Conservation (phyloP, 2,888 invertebrate species). For the Cantharis nigra region DNA sequence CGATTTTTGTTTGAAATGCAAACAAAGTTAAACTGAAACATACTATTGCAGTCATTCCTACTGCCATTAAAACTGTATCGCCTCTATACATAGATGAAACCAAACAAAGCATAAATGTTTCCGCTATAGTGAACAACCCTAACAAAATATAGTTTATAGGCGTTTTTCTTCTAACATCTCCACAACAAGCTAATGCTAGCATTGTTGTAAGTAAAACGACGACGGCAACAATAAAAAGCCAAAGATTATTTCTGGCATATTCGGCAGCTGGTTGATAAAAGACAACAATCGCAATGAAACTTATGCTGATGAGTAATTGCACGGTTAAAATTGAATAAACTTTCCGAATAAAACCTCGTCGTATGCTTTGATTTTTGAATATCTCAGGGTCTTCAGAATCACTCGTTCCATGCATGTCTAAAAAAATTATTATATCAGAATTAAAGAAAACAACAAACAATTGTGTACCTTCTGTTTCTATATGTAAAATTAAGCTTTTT, state of each 20-base stretch:
- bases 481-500: background rate
- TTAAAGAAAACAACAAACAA: background rate
- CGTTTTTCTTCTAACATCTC: slow-evolving; percentile 76
- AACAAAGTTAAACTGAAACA: slow-evolving; percentile 86
- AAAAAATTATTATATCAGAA: background rate
- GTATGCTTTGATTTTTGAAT: slow-evolving; percentile 72
- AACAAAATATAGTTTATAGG: slow-evolving; percentile 91
- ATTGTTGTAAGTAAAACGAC: slow-evolving; percentile 67
- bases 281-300: slow-evolving; percentile 77
- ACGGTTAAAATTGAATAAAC: slow-evolving; percentile 84
- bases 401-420: slow-evolving; percentile 49
- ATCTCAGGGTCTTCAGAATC: slow-evolving; percentile 61
- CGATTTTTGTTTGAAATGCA: slow-evolving; percentile 90
- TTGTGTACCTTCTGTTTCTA: background rate
- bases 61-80: slow-evolving; percentile 76
- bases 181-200: slow-evolving; percentile 87
- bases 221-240: slow-evolving; percentile 59
- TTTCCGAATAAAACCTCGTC: slow-evolving; percentile 76
- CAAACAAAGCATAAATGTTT: slow-evolving; percentile 79
- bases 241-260: slow-evolving; percentile 63
- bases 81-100: slow-evolving; percentile 66
- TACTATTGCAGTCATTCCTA: slow-evolving; percentile 84
- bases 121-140: slow-evolving; percentile 79
- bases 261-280: slow-evolving; percentile 66
- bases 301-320: slow-evolving; percentile 80